Conservation (phyloP, 2,888 invertebrate genomes). For the Sylvicola cinctus region DNA sequence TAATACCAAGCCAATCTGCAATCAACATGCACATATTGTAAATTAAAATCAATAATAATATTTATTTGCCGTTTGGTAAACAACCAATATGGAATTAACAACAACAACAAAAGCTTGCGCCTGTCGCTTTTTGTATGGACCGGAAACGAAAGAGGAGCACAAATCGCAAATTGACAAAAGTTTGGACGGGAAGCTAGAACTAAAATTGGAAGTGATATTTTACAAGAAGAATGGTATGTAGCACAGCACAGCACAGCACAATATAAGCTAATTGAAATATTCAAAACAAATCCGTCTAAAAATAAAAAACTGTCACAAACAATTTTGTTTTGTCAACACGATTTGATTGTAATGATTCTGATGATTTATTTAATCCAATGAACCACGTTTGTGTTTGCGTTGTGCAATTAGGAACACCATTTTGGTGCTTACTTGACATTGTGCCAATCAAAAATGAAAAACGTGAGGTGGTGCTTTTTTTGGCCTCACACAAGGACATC, state of each 20-base stretch:
- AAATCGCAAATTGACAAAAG: constrained; percentile 76
- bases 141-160: constrained; percentile 75
- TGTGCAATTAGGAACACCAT: constrained; percentile 81
- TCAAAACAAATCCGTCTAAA: no score
- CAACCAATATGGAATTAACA: neutral
- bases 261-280: no score
- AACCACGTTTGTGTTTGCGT: no score
- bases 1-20: neutral
- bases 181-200: constrained; percentile 73
- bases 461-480: constrained; percentile 84
- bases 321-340: neutral
- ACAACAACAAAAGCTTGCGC: constrained; percentile 40
- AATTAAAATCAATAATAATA: neutral
- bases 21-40: neutral
- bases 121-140: constrained; percentile 84
- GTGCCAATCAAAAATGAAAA: constrained; percentile 98
- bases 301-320: neutral
- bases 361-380: constrained; percentile 3
- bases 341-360: neutral
- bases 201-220: constrained; percentile 84
- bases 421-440: constrained; percentile 92
- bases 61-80: neutral
- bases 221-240: constrained; percentile 82
- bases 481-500: constrained; percentile 93
- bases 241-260: no score